Evolutionary conservation across 2,113 vertebrate species (phyloP).

Genomic region (Suricata suricatta): DNA sequence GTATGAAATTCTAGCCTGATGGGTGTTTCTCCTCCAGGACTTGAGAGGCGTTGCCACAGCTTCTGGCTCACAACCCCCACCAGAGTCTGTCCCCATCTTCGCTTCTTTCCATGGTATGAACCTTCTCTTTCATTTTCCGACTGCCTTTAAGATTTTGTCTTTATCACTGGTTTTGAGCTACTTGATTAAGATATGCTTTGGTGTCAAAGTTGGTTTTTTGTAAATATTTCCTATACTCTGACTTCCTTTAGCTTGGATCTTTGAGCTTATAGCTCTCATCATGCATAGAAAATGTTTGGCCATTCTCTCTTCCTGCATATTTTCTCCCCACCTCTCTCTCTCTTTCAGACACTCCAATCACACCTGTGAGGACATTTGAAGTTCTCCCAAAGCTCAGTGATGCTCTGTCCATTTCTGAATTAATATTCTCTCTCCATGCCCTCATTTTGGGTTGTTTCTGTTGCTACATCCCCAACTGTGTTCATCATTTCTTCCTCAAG

Average conservation of each 20-base stretch:
- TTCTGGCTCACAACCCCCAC: rapidly evolving
- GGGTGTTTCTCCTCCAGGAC: too few relatives aligned
- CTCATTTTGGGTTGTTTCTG: background rate
- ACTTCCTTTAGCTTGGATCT: too few relatives aligned
- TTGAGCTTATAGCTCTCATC: background rate
- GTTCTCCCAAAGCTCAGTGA: background rate
- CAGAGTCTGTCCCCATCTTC: rapidly evolving
- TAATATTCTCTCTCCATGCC: background rate
- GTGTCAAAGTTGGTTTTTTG: background rate
- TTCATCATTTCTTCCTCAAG: background rate
- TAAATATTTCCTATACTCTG: rapidly evolving
- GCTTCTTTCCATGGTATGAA: rapidly evolving
- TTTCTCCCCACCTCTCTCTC: background rate
- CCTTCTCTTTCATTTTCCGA: too few relatives aligned
- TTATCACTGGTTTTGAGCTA: background rate
- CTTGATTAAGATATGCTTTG: background rate
- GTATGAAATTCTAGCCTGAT: background rate
- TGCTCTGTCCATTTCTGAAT: background rate
- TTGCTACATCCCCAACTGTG: background rate
- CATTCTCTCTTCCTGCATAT: background rate
- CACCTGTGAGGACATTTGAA: too few relatives aligned
- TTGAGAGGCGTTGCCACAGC: rapidly evolving
- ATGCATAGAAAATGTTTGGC: background rate
- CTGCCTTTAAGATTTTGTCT: too few relatives aligned
- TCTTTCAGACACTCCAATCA: background rate